These are phyloP conservation scores for Monopterus albus DNA, from an alignment of 2,113 vertebrate species.

Conservation along the genomic window DNA sequence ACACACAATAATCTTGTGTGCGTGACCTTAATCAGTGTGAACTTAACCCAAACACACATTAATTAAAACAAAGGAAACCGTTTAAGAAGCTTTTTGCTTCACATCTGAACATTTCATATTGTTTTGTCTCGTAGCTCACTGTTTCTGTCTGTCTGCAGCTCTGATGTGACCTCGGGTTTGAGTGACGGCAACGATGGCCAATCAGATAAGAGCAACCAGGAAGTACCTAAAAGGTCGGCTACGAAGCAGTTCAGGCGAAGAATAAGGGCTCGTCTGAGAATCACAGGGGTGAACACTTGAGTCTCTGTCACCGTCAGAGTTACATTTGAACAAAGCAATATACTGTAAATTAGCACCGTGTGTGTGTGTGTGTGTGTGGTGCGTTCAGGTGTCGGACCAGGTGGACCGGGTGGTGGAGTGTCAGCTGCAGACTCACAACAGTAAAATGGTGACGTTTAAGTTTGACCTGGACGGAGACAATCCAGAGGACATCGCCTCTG, in stretches of 20 bases:
- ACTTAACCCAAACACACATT: too few relatives aligned
- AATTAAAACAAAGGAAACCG: too few relatives aligned
- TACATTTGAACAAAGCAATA: too few relatives aligned
- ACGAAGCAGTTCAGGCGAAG: slow-evolving; percentile 86
- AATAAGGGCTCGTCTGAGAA: slow-evolving; percentile 87
- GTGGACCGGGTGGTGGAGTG: slow-evolving; percentile 94
- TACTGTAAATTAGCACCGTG: too few relatives aligned
- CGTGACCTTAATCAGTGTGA: too few relatives aligned
- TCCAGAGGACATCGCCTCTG: slow-evolving; percentile 92
- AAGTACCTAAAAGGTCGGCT: slow-evolving; percentile 58
- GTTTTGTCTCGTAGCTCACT: too few relatives aligned
- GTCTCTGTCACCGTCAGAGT: neutral
- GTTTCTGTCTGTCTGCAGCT: slow-evolving; percentile 75
- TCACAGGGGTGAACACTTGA: slow-evolving; percentile 86
- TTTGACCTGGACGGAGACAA: slow-evolving; percentile 97
- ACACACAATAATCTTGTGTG: neutral
- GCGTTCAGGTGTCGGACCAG: slow-evolving; percentile 84
- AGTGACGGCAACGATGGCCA: slow-evolving; percentile 89
- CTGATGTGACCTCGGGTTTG: slow-evolving; percentile 89
- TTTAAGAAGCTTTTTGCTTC: too few relatives aligned
- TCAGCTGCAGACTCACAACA: slow-evolving; percentile 95
- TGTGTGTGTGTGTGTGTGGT: slow-evolving; percentile 13
- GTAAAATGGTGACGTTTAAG: slow-evolving; percentile 97
- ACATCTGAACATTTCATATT: neutral
- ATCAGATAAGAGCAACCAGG: slow-evolving; percentile 76